Conservation (phyloP, 2,888 invertebrate genomes). For the Branchipolynoe longqiensis region DNA sequence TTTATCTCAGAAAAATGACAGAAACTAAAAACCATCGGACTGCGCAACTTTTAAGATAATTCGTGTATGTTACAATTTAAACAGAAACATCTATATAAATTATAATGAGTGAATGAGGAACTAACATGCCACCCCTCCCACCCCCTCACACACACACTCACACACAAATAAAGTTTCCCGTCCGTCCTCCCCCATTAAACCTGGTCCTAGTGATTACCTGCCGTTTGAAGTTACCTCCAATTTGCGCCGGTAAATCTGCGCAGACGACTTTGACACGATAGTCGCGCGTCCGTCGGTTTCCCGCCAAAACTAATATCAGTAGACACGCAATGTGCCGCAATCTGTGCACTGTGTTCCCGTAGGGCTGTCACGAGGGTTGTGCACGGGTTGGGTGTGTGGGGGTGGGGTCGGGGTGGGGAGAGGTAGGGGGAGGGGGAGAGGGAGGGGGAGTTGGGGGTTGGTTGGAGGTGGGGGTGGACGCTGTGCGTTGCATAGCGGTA, state of each 20-base stretch:
- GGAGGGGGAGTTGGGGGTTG: too few relatives aligned
- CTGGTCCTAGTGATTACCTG: neutral
- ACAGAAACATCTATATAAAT: too few relatives aligned
- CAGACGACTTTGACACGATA: conserved; percentile 10
- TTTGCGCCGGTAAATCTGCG: neutral
- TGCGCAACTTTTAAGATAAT: too few relatives aligned
- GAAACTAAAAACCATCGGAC: too few relatives aligned
- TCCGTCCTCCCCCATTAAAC: neutral
- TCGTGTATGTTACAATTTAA: too few relatives aligned
- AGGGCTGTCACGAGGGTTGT: conserved; percentile 12
- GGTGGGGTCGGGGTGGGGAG: too few relatives aligned
- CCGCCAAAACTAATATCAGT: neutral
- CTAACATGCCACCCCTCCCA: too few relatives aligned
- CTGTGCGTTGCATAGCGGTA: too few relatives aligned
- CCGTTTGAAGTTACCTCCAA: neutral
- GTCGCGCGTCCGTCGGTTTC: neutral
- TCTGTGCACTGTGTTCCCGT: neutral
- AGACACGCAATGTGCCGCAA: conserved; percentile 21
- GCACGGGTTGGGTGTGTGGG: neutral
- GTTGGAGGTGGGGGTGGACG: too few relatives aligned
- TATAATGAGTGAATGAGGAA: too few relatives aligned
- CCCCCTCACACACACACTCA: neutral
- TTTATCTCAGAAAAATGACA: too few relatives aligned
- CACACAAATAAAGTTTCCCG: neutral
- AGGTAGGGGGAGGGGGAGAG: too few relatives aligned